These are phyloP conservation scores for Lasioglossum zephyrum DNA, from an alignment of 2,888 invertebrate genomes.

Conservation along the genomic window DNA sequence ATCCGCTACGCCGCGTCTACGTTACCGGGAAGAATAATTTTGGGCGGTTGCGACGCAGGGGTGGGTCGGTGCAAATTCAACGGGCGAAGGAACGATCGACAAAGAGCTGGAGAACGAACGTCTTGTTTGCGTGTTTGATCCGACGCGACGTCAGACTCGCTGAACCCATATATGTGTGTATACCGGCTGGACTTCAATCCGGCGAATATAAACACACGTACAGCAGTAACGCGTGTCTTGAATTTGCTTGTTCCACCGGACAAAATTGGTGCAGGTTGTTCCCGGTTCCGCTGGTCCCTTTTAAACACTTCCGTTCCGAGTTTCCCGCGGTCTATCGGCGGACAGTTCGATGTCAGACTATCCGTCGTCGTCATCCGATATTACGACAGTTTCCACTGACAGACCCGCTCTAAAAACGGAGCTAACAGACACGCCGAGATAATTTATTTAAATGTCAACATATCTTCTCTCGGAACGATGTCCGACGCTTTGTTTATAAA, in stretches of 20 bases:
- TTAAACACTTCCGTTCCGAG: neutral
- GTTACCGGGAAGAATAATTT: slow-evolving; percentile 73
- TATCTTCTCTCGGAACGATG: neutral
- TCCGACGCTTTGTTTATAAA: neutral
- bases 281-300: slow-evolving; percentile 10
- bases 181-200: neutral
- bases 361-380: neutral
- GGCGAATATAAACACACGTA: slow-evolving; percentile 1
- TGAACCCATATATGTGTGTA: neutral
- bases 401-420: neutral
- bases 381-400: slow-evolving; percentile 42
- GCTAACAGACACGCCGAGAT: neutral
- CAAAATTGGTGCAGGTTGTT: neutral
- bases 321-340: neutral
- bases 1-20: slow-evolving; percentile 39
- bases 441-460: neutral
- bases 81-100: neutral
- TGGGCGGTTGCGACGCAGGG: slow-evolving; percentile 53
- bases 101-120: neutral
- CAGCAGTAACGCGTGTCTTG: neutral
- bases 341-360: neutral
- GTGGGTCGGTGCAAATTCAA: slow-evolving; percentile 22
- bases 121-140: neutral
- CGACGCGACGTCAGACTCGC: neutral
- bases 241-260: neutral